A percentile compares a stretch with the other conserved stretches of the same genome.
Conservation (phyloP, 2,797 vertebrate genomes). For the Labeo calbasu region DNA sequence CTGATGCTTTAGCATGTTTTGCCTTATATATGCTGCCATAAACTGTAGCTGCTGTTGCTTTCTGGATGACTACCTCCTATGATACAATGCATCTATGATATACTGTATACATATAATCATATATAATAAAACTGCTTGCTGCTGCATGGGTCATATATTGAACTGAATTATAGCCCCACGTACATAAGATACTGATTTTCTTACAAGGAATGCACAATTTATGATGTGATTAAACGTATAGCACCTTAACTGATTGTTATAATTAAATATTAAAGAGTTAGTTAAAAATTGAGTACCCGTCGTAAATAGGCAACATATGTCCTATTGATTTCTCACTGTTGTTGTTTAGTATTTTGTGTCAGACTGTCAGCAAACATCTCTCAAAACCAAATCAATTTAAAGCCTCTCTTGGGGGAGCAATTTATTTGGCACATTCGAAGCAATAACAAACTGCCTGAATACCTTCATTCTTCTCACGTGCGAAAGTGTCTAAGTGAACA, state of each 20-base stretch:
- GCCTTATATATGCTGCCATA: slow-evolving; percentile 44
- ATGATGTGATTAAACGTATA: slow-evolving; percentile 20
- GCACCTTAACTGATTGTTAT: slow-evolving; percentile 35
- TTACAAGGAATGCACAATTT: slow-evolving; percentile 20
- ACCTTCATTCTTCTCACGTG: neutral
- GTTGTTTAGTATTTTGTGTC: slow-evolving; percentile 14
- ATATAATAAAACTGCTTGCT: slow-evolving; percentile 35
- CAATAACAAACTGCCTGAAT: neutral
- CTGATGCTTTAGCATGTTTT: slow-evolving; percentile 37
- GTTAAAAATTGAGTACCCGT: slow-evolving; percentile 21
- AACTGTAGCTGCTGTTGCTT: slow-evolving; percentile 35
- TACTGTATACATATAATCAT: slow-evolving; percentile 6
- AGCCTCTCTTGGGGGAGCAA: neutral
- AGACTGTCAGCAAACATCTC: slow-evolving; percentile 29
- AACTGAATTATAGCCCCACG: slow-evolving; percentile 10
- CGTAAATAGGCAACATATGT: slow-evolving; percentile 32
- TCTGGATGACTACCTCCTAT: slow-evolving; percentile 46
- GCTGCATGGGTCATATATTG: slow-evolving; percentile 22
- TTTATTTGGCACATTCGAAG: slow-evolving; percentile 4
- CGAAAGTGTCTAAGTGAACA: neutral
- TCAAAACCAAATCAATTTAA: slow-evolving; percentile 27
- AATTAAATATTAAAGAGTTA: slow-evolving; percentile 34
- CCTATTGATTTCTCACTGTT: slow-evolving; percentile 28
- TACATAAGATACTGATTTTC: slow-evolving; percentile 4
- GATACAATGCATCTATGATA: slow-evolving; percentile 38